These are phyloP conservation scores for Lepilemur septentrionalis DNA, from an alignment of 2,797 vertebrate genomes.

Conservation along the genomic window DNA sequence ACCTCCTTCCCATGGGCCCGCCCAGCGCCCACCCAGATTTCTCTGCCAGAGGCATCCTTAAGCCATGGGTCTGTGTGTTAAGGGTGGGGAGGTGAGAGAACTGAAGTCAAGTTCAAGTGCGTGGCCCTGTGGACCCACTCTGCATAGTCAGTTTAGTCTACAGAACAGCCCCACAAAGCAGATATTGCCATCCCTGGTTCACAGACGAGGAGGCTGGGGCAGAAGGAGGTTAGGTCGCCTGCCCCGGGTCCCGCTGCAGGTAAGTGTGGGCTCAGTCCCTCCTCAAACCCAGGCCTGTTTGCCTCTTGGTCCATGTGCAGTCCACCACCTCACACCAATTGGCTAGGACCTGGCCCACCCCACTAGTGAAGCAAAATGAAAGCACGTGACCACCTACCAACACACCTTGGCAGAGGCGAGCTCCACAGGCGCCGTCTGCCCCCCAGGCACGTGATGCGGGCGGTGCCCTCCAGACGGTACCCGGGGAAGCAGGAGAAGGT, in stretches of 20 bases:
- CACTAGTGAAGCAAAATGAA: constrained; percentile 92
- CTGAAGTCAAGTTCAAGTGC: background rate
- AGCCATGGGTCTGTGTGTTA: too few species aligned
- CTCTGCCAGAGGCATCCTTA: background rate
- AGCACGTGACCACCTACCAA: constrained; percentile 99
- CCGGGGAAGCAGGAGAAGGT: constrained; percentile 98
- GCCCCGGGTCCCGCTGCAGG: background rate
- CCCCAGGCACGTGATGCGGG: constrained; percentile 96
- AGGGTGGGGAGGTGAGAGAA: background rate
- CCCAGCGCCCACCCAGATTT: too few species aligned
- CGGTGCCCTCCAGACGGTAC: constrained; percentile 96
- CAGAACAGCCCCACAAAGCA: background rate
- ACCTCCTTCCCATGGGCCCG: background rate
- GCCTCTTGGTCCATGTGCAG: background rate
- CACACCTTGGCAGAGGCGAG: constrained; percentile 99
- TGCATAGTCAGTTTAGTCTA: background rate
- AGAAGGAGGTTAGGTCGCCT: background rate
- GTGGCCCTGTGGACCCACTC: background rate
- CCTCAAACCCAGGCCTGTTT: background rate
- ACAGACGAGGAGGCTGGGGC: background rate
- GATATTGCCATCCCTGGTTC: background rate
- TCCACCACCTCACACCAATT: background rate
- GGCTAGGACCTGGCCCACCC: constrained; percentile 64
- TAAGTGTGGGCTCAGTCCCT: background rate
- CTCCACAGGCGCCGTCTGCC: constrained; percentile 99